A percentile compares a stretch with the other conserved stretches of the same genome.
These are phyloP conservation scores for Cecropterus lyciades DNA, from an alignment of 1,140 invertebrate genomes.

Conservation along the genomic window DNA sequence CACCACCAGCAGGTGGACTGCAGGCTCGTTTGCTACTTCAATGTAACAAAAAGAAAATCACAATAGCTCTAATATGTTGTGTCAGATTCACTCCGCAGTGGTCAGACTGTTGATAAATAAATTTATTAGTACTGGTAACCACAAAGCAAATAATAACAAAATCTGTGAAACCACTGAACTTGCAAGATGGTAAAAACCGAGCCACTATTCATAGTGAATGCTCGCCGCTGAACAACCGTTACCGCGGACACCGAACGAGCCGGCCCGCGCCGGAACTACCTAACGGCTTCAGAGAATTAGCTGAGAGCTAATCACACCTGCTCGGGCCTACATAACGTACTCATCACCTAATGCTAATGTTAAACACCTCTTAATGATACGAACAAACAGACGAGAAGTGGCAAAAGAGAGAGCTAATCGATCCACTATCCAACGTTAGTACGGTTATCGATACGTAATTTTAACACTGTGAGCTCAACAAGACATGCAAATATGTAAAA, in stretches of 20 bases:
- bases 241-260: background rate
- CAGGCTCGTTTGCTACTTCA: no score
- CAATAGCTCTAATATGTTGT: no score
- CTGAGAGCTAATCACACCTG: slow-evolving; percentile 18
- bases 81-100: background rate
- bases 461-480: no score
- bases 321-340: slow-evolving; percentile 11
- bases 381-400: background rate
- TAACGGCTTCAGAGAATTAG: slow-evolving; percentile 30
- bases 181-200: slow-evolving; percentile 2
- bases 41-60: no score
- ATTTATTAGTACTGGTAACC: background rate
- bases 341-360: slow-evolving; percentile 3
- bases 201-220: slow-evolving; percentile 11
- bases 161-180: slow-evolving; percentile 6
- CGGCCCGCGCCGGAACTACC: background rate
- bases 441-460: no score
- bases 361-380: background rate
- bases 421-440: no score
- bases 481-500: no score
- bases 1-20: no score
- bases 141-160: background rate
- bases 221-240: slow-evolving; percentile 17
- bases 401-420: background rate
- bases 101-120: background rate